A percentile compares a stretch with the other conserved stretches of the same genome.
These are phyloP conservation scores for Callithrix jacchus DNA, from an alignment of 2,113 vertebrate genomes.

Conservation along the genomic window DNA sequence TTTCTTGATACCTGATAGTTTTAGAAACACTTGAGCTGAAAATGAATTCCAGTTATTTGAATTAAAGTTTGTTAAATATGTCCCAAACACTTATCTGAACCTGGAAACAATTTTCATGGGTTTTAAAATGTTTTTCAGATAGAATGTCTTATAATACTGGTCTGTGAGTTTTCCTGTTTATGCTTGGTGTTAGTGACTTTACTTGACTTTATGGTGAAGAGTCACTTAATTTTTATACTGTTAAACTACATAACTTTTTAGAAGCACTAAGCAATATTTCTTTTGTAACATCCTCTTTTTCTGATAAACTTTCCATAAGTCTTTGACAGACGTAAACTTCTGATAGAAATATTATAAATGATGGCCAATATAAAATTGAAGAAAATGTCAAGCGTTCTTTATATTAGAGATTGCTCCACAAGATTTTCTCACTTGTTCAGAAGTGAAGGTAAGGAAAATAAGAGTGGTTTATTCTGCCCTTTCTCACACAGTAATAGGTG, in stretches of 20 bases:
- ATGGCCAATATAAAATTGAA: neutral
- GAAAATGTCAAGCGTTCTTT: neutral
- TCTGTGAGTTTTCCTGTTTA: neutral
- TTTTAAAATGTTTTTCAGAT: neutral
- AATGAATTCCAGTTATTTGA: neutral
- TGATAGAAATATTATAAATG: neutral
- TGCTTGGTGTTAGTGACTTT: neutral
- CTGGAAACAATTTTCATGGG: neutral
- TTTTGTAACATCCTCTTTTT: neutral
- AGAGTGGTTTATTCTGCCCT: neutral
- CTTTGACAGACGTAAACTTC: neutral
- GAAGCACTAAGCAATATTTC: neutral
- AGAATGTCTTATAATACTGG: neutral
- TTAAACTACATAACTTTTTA: neutral
- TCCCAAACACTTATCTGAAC: neutral
- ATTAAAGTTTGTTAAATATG: neutral
- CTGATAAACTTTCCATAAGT: neutral
- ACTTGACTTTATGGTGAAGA: neutral
- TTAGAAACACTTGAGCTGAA: neutral
- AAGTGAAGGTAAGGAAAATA: constrained; percentile 27
- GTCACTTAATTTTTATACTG: neutral
- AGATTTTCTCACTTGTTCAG: neutral
- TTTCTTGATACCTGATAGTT: neutral
- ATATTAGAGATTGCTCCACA: neutral
- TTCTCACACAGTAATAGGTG: neutral